These are phyloP conservation scores for Sebastes elongatus DNA, from an alignment of 2,797 vertebrate genomes.

Conservation along the genomic window DNA sequence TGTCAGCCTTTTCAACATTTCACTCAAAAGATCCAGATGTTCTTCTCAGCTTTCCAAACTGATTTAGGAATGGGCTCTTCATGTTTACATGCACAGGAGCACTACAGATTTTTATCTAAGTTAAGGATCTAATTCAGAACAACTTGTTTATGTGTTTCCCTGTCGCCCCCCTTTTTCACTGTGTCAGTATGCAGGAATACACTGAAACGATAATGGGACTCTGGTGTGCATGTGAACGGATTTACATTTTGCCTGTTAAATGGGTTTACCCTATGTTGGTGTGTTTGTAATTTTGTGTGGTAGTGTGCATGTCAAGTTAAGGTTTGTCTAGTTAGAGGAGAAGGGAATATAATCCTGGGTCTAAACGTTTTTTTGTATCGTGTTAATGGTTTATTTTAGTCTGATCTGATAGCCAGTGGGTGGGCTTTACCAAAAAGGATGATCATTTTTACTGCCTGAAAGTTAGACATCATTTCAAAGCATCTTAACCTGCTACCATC, in stretches of 20 bases:
- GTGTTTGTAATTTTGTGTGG: constrained; percentile 7
- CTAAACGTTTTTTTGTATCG: neutral
- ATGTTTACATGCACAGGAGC: constrained; percentile 1
- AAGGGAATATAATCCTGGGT: neutral
- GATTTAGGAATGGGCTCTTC: neutral
- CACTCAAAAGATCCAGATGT: neutral
- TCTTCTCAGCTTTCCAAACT: neutral
- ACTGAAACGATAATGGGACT: neutral
- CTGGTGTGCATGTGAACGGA: constrained; percentile 25
- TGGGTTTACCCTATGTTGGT: neutral
- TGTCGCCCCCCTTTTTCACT: neutral
- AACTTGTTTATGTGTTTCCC: neutral
- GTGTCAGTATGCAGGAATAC: neutral
- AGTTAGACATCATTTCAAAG: neutral
- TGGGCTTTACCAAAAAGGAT: constrained; percentile 19
- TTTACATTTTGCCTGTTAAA: neutral
- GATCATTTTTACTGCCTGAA: neutral
- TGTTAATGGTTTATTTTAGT: neutral
- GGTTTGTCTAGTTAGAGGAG: neutral
- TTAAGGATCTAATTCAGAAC: constrained; percentile 5
- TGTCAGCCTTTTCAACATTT: neutral
- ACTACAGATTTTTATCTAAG: neutral
- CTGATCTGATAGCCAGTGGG: neutral
- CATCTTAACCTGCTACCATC: neutral
- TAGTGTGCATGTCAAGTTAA: constrained; percentile 29